Conservation (phyloP, 2,113 vertebrate species). For the Malaclemys terrapin region DNA sequence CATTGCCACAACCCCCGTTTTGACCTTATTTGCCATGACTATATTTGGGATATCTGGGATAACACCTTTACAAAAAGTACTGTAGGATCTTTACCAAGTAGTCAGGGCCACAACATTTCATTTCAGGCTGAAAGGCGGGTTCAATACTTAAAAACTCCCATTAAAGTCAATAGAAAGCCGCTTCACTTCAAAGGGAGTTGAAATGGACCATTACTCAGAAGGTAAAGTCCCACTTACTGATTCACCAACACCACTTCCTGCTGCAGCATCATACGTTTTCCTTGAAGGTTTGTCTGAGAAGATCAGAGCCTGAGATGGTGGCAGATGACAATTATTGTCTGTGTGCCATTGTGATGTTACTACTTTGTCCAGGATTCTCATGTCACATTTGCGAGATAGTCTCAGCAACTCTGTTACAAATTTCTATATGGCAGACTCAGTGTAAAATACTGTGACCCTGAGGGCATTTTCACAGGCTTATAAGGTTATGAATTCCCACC, state of each 20-base stretch:
- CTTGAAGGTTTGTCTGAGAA: neutral
- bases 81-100: neutral
- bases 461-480: neutral
- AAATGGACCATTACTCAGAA: conserved; percentile 45
- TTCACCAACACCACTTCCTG: neutral
- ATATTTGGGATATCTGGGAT: neutral
- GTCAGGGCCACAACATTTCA: neutral
- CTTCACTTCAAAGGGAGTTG: conserved; percentile 24
- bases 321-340: neutral
- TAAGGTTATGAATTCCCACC: neutral
- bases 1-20: neutral
- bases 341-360: neutral
- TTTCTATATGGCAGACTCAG: neutral
- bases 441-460: fast-evolving
- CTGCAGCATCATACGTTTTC: neutral
- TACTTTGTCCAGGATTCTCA: neutral
- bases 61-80: neutral
- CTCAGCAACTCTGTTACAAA: neutral
- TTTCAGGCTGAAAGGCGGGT: neutral
- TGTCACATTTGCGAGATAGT: neutral
- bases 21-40: neutral
- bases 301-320: neutral
- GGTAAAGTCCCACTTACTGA: conserved; percentile 18
- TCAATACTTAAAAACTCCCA: conserved; percentile 8
- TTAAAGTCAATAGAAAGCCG: conserved; percentile 43